Base-by-base conservation (phyloP, 2,113 vertebrate species). In the Melanocharis versteri region DNA sequence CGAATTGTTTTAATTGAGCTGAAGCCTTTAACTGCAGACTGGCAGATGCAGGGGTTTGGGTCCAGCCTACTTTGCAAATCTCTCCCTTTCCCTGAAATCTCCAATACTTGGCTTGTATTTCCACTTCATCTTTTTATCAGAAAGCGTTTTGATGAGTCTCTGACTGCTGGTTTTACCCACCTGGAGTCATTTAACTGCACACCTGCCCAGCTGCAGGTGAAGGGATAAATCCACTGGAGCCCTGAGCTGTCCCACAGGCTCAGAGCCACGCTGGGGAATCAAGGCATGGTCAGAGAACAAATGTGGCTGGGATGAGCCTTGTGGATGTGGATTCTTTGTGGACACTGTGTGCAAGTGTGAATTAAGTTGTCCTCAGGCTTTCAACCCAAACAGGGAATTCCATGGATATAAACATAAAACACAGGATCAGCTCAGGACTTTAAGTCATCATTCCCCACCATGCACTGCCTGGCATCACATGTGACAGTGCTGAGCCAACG, bases 201-300 rank as follows among this genome's bases (percentile, higher is more conserved):
- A 31, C 13, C 54, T 73, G 20, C 37, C n/a, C 28, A 17, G 3
- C 51, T 51, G 50, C 33, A 47, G 33, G 28, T 37, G 13, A 35
- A 64, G 33, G 18, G 39, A 26, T 47, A 30, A 83, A 78, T 21
- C 51, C 44, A 1, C 17, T 11, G 37, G 47, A 54, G 35, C 18
- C 31, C 35, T 27, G 42, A 53, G 51, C 28, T 82, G 50, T 57
- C 13, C 69, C 57, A 15, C 39, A 19, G 44, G 48, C n/a, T 91
- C 37, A 13, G 31, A n/a, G 7, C 18, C 1, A 1, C 1, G 0
- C 71, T n/a, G 40, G 33, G 40, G n/a, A 65, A 53, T n/a, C 0
- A 5, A n/a, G 39, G 68, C 30, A 20, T 0, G 11, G 17, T 3
- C 42, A 47, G 62, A 27, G 37, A 27, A 33, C 7, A 45, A 22